Evolutionary conservation across 64 coral and sea anemone species (phyloP).

Genomic region (Catalaphyllia jardinei): DNA sequence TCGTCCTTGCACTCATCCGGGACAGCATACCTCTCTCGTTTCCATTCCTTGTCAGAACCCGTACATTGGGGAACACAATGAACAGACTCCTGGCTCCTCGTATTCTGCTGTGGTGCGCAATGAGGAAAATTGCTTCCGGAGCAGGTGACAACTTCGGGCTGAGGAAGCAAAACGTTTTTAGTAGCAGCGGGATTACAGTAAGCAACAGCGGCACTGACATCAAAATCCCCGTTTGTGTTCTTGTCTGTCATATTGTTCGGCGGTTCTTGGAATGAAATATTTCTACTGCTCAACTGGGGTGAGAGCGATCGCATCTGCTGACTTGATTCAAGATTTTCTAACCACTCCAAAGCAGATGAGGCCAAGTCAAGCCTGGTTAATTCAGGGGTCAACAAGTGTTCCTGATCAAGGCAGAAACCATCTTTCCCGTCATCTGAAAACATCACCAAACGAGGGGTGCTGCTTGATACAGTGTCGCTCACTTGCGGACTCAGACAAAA

Average conservation of each 20-base stretch:
- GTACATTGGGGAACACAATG: background rate
- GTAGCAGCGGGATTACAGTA: background rate
- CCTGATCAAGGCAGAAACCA: background rate
- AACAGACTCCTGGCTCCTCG: background rate
- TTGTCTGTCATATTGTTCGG: background rate
- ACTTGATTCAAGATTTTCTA: background rate
- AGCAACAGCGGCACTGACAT: background rate
- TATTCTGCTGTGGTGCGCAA: background rate
- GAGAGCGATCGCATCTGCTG: background rate
- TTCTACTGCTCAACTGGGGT: background rate
- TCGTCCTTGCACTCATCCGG: slow-evolving; percentile 20
- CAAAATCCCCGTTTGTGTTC: background rate
- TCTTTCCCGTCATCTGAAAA: background rate
- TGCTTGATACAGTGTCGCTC: background rate
- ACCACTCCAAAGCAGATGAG: background rate
- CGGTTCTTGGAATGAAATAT: background rate
- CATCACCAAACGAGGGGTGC: background rate
- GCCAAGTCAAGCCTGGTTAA: background rate
- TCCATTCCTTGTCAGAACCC: background rate
- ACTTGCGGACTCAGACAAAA: background rate
- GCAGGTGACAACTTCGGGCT: background rate
- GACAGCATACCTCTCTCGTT: background rate
- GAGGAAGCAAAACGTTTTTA: background rate
- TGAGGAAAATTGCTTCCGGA: background rate
- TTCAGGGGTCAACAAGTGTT: background rate